Base-by-base conservation (phyloP, 2,888 invertebrate species). In the Agrochola litura region DNA sequence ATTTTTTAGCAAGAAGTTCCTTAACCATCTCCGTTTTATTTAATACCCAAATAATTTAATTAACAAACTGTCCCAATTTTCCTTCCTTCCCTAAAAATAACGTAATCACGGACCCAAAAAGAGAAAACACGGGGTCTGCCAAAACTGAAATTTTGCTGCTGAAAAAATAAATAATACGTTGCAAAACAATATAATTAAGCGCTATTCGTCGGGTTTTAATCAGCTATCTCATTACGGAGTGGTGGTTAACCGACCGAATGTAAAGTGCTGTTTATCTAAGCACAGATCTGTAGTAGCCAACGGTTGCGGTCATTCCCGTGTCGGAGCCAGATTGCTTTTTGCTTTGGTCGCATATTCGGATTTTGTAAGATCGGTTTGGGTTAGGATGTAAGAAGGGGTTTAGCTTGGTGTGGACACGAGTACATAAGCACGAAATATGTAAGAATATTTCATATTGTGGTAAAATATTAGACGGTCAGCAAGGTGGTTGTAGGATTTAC, bases 161-260 rank as follows among this genome's bases (percentile, higher is more conserved):
- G 25, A 82, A 75, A 74, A 84, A 84, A 78, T 77, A 70, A 80
- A 77, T 86, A 74, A 76, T 83, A 76, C 81, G 74, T 76, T 74
- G 86, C 69, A 76, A 85, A 87, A 77, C 76, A 77, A 86, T 88
- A 88, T 86, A 87, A 84, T 85, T 81, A 86, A 73, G 76, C 68
- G 77, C 76, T 71, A 71, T 80, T 82, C 79, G 67, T 83, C 78
- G 73, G 58, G 79, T 81, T 85, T 89, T 91, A 91, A 91, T 92
- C 88, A 90, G 89, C 85, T 83, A 84, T 86, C 91, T 92, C 89
- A 90, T 91, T 91, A 91, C 69, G 79, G 73, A 77, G 75, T 83
- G 80, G 83, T 61, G 91, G 91, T 86, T 87, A 89, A 86, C 90
- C 89, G 83, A 81, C 85, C 82, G 85, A 86, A 90, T 89, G 86